phyloP scores from a whole-genome alignment of 2,113 vertebrate genomes.

The Actenoides hombroni region DNA sequence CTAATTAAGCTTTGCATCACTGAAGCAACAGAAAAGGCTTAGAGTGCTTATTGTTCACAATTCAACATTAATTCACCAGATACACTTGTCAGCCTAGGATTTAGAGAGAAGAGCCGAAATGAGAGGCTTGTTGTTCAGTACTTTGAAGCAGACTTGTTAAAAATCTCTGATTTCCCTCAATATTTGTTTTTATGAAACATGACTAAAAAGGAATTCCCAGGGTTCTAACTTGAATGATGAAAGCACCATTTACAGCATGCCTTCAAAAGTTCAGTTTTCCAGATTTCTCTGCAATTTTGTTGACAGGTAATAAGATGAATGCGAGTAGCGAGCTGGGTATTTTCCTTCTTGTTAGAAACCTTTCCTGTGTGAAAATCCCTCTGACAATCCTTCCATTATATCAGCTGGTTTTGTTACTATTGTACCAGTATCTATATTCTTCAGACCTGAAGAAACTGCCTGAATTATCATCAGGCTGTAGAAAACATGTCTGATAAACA shows the following conservation, averaged over 20 bases:
- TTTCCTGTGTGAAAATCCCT: not conserved
- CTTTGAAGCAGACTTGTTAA: not conserved
- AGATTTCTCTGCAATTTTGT: not conserved
- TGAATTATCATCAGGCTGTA: not conserved
- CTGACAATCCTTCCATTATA: not conserved
- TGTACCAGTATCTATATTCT: not conserved
- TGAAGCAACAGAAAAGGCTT: conserved; percentile 18
- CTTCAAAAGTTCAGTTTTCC: not conserved
- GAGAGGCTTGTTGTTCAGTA: not conserved
- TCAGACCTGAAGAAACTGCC: not conserved
- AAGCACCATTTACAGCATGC: not conserved
- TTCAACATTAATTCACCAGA: conserved; percentile 38
- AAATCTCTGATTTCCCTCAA: not conserved
- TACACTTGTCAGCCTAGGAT: conserved; percentile 6
- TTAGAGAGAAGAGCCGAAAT: not conserved
- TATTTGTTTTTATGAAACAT: not conserved
- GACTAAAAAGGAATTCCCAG: not conserved
- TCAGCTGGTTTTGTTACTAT: not conserved
- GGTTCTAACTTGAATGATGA: not conserved
- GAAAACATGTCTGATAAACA: not conserved
- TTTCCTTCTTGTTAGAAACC: not conserved
- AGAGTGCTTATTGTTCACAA: conserved; percentile 25
- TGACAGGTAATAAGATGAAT: not conserved
- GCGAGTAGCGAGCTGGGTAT: not conserved
- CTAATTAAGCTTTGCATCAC: conserved; percentile 44